Evolutionary conservation across 2,113 vertebrate genomes (phyloP).

Genomic region (Corythaixoides concolor): DNA sequence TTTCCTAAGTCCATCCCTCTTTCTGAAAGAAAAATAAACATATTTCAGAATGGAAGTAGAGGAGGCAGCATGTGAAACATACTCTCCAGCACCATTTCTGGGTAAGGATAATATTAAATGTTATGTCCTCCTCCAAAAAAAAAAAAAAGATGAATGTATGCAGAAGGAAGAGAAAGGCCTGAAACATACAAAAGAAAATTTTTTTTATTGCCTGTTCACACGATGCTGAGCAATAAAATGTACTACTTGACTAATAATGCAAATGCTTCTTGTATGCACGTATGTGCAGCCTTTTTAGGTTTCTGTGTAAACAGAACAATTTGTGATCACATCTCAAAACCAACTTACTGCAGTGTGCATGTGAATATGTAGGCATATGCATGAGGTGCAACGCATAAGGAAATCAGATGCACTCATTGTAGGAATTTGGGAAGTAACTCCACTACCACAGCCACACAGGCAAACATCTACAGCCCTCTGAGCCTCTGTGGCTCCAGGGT

Average conservation of each 20-base stretch:
- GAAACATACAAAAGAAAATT: neutral
- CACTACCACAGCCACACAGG: neutral
- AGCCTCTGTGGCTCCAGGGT: neutral
- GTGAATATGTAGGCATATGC: neutral
- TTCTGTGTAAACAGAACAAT: conserved; percentile 9
- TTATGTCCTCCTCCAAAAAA: neutral
- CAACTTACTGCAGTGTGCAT: neutral
- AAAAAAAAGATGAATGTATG: neutral
- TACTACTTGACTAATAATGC: neutral
- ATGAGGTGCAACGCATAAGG: fast-evolving
- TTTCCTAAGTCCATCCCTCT: neutral
- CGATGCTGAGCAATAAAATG: neutral
- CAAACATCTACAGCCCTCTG: neutral
- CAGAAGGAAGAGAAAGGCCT: neutral
- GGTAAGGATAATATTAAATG: neutral
- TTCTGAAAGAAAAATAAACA: conserved; percentile 25
- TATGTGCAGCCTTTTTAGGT: neutral
- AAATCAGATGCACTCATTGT: neutral
- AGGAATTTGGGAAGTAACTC: neutral
- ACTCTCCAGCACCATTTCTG: neutral
- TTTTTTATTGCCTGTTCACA: neutral
- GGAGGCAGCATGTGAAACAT: neutral
- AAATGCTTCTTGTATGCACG: neutral
- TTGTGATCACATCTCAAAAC: neutral
- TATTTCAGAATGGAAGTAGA: neutral